Conservation (phyloP, 2,797 vertebrate genomes). For the Poeciliopsis infans region DNA sequence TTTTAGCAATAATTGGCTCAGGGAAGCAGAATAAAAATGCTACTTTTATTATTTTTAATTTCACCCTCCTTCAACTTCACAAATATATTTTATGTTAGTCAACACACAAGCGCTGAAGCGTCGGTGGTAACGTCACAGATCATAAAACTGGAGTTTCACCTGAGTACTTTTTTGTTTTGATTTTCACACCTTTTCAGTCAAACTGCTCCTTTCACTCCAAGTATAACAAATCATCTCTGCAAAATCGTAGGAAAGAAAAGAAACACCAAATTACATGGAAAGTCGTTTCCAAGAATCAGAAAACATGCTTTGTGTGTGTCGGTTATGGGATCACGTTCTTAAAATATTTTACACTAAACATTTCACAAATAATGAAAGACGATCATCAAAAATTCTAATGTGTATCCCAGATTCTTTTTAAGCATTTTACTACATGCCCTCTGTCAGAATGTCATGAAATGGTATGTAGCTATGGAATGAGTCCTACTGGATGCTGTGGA, state of each 20-base stretch:
- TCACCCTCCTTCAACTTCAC: no score
- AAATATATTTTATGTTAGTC: neutral
- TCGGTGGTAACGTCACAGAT: neutral
- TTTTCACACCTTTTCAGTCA: neutral
- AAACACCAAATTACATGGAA: neutral
- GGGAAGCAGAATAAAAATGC: no score
- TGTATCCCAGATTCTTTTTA: neutral
- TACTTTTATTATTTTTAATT: no score
- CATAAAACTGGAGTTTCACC: neutral
- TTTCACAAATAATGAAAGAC: neutral
- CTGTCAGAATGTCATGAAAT: slow-evolving; percentile 40
- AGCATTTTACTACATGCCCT: slow-evolving; percentile 23
- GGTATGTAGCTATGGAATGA: slow-evolving; percentile 47
- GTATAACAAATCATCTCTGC: neutral
- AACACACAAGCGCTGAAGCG: neutral
- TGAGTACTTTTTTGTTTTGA: neutral
- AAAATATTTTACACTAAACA: neutral
- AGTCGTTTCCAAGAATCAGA: neutral
- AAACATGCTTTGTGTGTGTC: neutral
- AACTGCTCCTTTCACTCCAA: neutral
- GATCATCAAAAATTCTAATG: neutral
- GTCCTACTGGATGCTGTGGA: slow-evolving; percentile 57
- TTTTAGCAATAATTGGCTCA: no score
- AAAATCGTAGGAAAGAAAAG: neutral
- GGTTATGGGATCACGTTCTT: neutral